Conservation (phyloP, 2,888 invertebrate genomes). For the Lasioglossum oenotherae region DNA sequence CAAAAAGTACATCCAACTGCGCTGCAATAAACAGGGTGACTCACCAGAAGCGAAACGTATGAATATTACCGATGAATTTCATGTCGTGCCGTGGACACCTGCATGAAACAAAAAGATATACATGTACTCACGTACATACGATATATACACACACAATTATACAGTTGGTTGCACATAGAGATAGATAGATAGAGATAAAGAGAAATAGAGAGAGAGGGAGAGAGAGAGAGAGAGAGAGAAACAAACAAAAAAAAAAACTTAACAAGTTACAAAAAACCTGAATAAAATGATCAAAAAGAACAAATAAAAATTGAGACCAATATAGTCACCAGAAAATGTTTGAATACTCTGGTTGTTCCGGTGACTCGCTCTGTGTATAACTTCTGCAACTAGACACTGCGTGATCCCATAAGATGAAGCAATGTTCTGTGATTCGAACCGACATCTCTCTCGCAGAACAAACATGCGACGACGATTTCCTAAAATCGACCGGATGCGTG, state of each 20-base stretch:
- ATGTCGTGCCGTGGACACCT: not conserved
- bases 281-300: not conserved
- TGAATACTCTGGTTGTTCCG: not conserved
- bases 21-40: not conserved
- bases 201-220: not conserved
- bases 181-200: not conserved
- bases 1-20: conserved; percentile 39
- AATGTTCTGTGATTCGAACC: conserved; percentile 28
- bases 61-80: not conserved
- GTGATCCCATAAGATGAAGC: conserved; percentile 49
- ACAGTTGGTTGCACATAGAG: not conserved
- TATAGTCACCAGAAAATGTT: not conserved
- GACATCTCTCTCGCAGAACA: not conserved
- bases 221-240: not conserved
- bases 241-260: not conserved
- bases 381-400: conserved; percentile 22
- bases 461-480: conserved; percentile 20
- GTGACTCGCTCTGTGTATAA: conserved; percentile 18
- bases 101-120: conserved; percentile 2
- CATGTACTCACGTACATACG: not conserved
- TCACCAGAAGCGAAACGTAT: not conserved
- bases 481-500: conserved; percentile 35
- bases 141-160: not conserved
- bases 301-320: not conserved
- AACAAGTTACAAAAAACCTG: not conserved